A percentile compares a stretch with the other conserved stretches of the same genome.
Evolutionary conservation across 2,797 vertebrate species (phyloP).

Genomic region (Crypturellus tataupa): DNA sequence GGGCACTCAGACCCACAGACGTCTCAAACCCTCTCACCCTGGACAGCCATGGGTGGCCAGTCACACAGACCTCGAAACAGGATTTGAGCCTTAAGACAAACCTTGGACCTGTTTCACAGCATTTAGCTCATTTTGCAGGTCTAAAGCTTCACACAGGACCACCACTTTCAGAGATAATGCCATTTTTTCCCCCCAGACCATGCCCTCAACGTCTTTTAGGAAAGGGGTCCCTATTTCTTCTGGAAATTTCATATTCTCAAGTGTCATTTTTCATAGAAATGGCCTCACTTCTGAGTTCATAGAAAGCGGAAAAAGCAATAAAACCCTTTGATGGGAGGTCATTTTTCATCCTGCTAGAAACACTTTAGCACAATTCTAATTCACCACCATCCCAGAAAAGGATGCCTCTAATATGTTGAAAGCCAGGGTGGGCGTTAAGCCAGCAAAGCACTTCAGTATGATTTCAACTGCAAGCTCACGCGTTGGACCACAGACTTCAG

Average conservation of each 20-base stretch:
- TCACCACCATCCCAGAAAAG: constrained; percentile 47
- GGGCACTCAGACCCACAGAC: neutral
- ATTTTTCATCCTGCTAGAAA: constrained; percentile 69
- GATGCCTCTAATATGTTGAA: constrained; percentile 34
- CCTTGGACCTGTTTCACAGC: neutral
- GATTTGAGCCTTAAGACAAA: neutral
- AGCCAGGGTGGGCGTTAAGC: constrained; percentile 60
- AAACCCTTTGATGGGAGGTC: constrained; percentile 37
- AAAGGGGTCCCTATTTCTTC: constrained; percentile 16
- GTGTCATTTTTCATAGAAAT: constrained; percentile 59
- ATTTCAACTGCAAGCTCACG: constrained; percentile 45
- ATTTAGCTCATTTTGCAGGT: neutral
- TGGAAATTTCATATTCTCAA: constrained; percentile 41
- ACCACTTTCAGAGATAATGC: neutral
- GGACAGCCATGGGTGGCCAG: neutral
- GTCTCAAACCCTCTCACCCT: neutral
- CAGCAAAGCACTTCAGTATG: constrained; percentile 63
- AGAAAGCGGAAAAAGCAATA: constrained; percentile 65
- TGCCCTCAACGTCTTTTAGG: neutral
- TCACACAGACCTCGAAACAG: neutral
- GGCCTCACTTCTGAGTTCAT: constrained; percentile 45
- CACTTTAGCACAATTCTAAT: constrained; percentile 56
- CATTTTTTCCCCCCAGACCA: accelerated
- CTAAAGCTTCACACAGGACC: neutral
- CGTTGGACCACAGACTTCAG: neutral